Percentiles rank a stretch among this genome's conserved stretches.
Conservation (phyloP, 2,113 vertebrate species). For the Struthidea cinerea region DNA sequence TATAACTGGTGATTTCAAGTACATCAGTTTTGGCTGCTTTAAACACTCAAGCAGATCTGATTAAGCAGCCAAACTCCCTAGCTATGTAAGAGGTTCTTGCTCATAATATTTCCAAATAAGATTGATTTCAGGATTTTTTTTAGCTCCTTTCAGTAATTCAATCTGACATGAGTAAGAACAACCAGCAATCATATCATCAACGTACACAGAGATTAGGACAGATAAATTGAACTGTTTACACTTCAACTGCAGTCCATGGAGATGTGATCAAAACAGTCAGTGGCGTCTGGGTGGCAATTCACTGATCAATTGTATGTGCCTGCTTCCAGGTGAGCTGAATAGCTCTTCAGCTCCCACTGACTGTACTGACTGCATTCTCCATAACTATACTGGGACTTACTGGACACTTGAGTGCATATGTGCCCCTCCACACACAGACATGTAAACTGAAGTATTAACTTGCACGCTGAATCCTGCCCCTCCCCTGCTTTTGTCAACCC, state of each 20-base stretch:
- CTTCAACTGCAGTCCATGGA: background rate
- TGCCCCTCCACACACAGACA: background rate
- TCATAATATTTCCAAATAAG: background rate
- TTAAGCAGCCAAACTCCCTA: background rate
- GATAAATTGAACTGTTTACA: slow-evolving; percentile 14
- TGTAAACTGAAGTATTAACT: background rate
- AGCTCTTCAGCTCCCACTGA: background rate
- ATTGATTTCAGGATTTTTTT: background rate
- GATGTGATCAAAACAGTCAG: background rate
- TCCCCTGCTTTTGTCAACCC: background rate
- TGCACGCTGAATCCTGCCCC: background rate
- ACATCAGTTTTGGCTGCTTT: background rate
- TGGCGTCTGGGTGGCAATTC: background rate
- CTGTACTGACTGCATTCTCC: background rate
- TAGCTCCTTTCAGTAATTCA: background rate
- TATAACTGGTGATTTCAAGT: background rate
- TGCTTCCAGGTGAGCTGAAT: background rate
- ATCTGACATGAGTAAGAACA: background rate
- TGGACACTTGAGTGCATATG: accelerated
- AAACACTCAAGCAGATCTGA: background rate
- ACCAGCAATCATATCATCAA: background rate
- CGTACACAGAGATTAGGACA: background rate
- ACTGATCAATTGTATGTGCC: background rate
- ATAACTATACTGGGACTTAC: background rate
- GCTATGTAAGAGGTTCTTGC: background rate